These are phyloP conservation scores for Ormyrus labotus DNA, from an alignment of 2,888 invertebrate genomes.

Conservation along the genomic window DNA sequence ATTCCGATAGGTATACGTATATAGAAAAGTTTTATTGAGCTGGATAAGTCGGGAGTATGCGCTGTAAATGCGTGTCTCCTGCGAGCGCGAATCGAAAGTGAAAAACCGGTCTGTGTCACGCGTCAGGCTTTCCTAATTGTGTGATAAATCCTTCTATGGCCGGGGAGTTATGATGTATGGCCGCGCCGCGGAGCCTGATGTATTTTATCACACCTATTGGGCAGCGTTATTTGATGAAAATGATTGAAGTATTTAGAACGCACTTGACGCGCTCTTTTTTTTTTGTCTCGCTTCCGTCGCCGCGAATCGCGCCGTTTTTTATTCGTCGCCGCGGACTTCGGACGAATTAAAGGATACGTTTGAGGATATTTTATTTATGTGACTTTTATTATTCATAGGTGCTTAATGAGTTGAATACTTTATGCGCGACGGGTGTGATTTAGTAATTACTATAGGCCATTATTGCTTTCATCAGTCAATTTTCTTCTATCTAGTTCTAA, in stretches of 20 bases:
- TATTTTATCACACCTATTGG: constrained; percentile 26
- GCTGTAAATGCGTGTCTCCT: constrained; percentile 30
- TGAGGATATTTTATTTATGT: constrained; percentile 29
- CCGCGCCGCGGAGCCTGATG: constrained; percentile 9
- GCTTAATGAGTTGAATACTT: constrained; percentile 8
- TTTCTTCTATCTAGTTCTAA: too few species aligned
- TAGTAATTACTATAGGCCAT: constrained; percentile 17
- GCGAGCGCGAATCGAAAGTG: constrained; percentile 14
- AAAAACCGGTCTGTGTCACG: constrained; percentile 45
- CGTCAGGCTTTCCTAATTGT: constrained; percentile 58
- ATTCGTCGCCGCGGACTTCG: constrained; percentile 18
- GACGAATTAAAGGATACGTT: not conserved
- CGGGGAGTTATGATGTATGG: constrained; percentile 33
- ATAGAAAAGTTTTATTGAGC: constrained; percentile 8
- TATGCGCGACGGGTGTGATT: not conserved
- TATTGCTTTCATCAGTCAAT: not conserved
- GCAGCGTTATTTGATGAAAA: too few species aligned
- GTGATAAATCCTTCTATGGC: constrained; percentile 61
- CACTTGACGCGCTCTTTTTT: not conserved
- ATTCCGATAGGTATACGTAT: not conserved
- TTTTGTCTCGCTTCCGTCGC: constrained; percentile 3
- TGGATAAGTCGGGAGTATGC: constrained; percentile 4
- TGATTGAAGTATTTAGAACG: too few species aligned
- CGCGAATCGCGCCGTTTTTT: constrained; percentile 2
- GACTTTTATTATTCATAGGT: constrained; percentile 31